Conservation (phyloP, 2,113 vertebrate species). For the Bubalus kerabau region DNA sequence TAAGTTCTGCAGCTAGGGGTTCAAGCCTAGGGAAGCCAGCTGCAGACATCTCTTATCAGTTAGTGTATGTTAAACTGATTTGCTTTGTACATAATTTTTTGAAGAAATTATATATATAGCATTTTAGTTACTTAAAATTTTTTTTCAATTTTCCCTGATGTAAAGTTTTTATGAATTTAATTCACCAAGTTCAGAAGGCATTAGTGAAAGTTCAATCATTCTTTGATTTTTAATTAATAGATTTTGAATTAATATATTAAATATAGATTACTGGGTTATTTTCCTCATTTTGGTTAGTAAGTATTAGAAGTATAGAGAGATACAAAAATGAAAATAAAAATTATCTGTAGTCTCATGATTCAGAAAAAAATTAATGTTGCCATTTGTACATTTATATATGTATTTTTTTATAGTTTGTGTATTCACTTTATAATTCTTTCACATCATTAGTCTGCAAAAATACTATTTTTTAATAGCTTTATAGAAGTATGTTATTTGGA, state of each 20-base stretch:
- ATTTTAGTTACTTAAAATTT: background rate
- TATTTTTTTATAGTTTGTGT: background rate
- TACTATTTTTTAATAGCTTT: background rate
- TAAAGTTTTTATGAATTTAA: slow-evolving; percentile 25
- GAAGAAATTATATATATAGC: background rate
- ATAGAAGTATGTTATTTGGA: background rate
- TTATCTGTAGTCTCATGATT: background rate
- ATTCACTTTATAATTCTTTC: background rate
- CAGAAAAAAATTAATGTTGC: background rate
- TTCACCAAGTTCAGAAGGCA: background rate
- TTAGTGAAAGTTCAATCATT: background rate
- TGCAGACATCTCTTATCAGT: background rate
- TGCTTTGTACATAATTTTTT: background rate
- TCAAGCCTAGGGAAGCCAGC: background rate
- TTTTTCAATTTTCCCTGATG: background rate
- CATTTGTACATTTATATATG: background rate
- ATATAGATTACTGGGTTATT: background rate
- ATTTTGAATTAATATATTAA: background rate
- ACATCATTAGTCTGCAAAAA: background rate
- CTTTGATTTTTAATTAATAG: slow-evolving; percentile 1
- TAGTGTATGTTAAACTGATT: background rate
- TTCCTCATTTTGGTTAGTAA: background rate
- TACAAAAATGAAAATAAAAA: slow-evolving; percentile 8
- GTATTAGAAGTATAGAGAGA: background rate
- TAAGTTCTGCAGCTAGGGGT: background rate